phyloP scores from a whole-genome alignment of 2,888 invertebrate species.

The Amiota mariae region DNA sequence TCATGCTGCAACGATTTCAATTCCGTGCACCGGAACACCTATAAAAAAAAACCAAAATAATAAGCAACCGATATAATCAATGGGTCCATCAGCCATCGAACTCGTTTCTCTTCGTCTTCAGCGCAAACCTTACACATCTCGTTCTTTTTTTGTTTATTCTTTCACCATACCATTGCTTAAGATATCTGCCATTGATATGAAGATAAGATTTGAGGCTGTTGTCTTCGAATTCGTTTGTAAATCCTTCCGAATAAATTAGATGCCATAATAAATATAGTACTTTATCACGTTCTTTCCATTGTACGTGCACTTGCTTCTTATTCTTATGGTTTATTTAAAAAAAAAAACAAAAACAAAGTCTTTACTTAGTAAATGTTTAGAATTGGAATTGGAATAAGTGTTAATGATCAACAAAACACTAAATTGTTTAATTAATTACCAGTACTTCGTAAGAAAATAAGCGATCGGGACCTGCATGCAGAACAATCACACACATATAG shows the following conservation, averaged over 20 bases:
- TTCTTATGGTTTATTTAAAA: background rate
- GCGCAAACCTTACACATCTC: background rate
- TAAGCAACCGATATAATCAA: constrained; percentile 46
- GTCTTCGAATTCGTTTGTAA: too few species aligned
- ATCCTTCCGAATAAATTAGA: too few species aligned
- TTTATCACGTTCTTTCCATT: too few species aligned
- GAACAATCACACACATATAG: too few species aligned
- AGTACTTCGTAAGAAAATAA: too few species aligned
- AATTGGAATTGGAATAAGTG: constrained; percentile 60
- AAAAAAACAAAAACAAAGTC: too few species aligned
- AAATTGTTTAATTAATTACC: constrained; percentile 61
- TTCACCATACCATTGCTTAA: background rate
- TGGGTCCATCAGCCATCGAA: background rate
- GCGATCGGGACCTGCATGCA: too few species aligned
- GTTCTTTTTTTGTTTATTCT: background rate
- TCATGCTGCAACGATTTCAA: too few species aligned
- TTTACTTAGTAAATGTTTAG: constrained; percentile 40
- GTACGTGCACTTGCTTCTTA: constrained; percentile 5
- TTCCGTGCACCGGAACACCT: constrained; percentile 53
- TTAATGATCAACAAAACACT: constrained; percentile 54
- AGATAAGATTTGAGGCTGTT: background rate
- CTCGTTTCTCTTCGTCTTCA: constrained; percentile 36
- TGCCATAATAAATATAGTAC: too few species aligned
- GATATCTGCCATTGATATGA: background rate
- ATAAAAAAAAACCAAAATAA: constrained; percentile 70